Conservation (phyloP, 2,888 invertebrate species). For the Pammene fasciana region DNA sequence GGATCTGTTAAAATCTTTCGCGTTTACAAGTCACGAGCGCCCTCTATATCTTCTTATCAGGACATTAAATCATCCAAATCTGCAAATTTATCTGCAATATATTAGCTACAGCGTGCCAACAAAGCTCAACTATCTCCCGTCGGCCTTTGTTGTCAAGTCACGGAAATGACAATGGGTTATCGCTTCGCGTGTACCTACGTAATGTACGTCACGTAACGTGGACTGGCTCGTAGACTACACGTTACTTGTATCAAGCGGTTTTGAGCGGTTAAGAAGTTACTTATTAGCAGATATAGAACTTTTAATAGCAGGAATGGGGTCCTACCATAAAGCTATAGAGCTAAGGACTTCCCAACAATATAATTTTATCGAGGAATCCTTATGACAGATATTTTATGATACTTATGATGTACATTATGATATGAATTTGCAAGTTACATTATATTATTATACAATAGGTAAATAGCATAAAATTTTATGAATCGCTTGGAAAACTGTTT, state of each 20-base stretch:
- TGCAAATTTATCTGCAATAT: neutral
- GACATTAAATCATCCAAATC: neutral
- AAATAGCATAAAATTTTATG: too few relatives aligned
- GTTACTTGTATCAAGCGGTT: too few relatives aligned
- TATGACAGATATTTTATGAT: too few relatives aligned
- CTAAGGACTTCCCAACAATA: too few relatives aligned
- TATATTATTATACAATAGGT: too few relatives aligned
- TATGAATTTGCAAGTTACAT: too few relatives aligned
- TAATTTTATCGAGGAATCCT: too few relatives aligned
- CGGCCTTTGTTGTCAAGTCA: constrained; percentile 32
- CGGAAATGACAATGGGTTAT: constrained; percentile 40
- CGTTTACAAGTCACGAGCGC: neutral
- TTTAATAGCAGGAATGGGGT: too few relatives aligned
- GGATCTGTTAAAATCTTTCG: neutral
- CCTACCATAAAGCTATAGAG: too few relatives aligned
- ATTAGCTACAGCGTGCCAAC: constrained; percentile 17
- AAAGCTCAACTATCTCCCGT: constrained; percentile 3
- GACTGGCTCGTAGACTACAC: neutral
- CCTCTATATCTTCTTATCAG: neutral
- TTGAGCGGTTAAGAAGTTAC: neutral
- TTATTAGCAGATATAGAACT: too few relatives aligned
- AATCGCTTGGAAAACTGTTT: too few relatives aligned
- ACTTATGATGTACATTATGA: too few relatives aligned
- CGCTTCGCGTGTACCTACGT: constrained; percentile 11
- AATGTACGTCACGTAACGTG: neutral